Conservation (phyloP, 2,113 vertebrate genomes). For the Eulacestoma nigropectus region DNA sequence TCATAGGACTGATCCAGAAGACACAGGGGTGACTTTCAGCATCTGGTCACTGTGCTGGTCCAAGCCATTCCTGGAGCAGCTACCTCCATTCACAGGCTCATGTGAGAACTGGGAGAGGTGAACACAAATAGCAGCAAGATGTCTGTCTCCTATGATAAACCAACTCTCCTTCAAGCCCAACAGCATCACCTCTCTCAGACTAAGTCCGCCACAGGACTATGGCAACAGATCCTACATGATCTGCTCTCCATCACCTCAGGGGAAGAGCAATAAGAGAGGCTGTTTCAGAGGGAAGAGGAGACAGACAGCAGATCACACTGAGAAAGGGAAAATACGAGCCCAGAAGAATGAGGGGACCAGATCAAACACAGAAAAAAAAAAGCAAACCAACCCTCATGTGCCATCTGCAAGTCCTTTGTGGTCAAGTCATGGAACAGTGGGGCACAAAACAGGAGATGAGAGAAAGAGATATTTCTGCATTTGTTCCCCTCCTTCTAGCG, state of each 20-base stretch:
- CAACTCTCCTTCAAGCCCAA: not conserved
- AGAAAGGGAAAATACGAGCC: not conserved
- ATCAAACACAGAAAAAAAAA: not conserved
- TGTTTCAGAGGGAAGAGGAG: not conserved
- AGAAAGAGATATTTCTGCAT: constrained; percentile 36
- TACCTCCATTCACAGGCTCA: fast-evolving
- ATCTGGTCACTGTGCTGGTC: not conserved
- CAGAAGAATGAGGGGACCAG: not conserved
- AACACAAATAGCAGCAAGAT: not conserved
- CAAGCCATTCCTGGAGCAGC: not conserved
- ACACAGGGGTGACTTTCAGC: not conserved
- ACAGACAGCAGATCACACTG: not conserved
- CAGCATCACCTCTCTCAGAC: not conserved
- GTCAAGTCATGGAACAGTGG: constrained; percentile 47
- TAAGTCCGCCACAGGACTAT: no score
- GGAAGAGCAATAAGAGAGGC: not conserved
- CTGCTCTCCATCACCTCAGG: not conserved
- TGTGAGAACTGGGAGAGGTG: not conserved
- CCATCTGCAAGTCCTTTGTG: constrained; percentile 42
- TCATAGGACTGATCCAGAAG: not conserved
- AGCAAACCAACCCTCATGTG: not conserved
- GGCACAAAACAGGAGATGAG: constrained; percentile 28
- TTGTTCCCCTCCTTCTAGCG: constrained; percentile 40
- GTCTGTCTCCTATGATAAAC: not conserved
- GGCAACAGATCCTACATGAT: not conserved